Evolutionary conservation across 23 tunicate genomes (phyloP), one percentile per base, ranked within the genome.

Genomic region (Ciona savignyi): DNA sequence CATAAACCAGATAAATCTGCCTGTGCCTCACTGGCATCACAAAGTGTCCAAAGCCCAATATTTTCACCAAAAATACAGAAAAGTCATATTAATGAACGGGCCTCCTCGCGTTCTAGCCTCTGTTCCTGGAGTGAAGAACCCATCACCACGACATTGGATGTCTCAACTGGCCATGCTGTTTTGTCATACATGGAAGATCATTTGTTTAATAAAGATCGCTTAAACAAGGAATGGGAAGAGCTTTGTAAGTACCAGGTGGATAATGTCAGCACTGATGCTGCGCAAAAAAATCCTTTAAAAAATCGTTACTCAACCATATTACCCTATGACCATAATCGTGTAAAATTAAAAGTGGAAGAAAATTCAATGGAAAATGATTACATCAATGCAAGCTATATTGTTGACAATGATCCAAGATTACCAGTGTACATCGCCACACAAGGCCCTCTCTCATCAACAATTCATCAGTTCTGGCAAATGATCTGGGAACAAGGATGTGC

Each of bases 41-140:
- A 63, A 11, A n/a, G 6, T 63, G 15, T 42, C 15, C 56, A 42
- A 42, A 42, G 56, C 56, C 56, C 56, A 15, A 42, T 42, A 42
- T 42, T 42, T 6, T 6, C 56, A 42, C 15, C 56, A 9, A 42
- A 42, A 15, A 6, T 42, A 15, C 9, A 42, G 9, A 9, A 42
- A 42, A n/a, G n/a, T n/a, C n/a, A n/a, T n/a, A n/a, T n/a, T n/a
- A n/a, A n/a, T n/a, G 11, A 42, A 42, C 70, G 56, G 68, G 29
- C 78, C 27, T 28, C 71, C 2, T 6, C 80, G 4, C 27, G 29
- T n/a, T 90, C 97, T 0, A 83, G 89, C 51, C 56, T 67, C 4
- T 90, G 88, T 49, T 79, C 97, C 1, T 83, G 89, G 89, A 79
- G 85, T 65, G 97, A 90, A 69, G 97, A 90, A 65, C 97, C 97